phyloP scores from a whole-genome alignment of 1,140 invertebrate genomes.

The Zeugodacus cucurbitae region DNA sequence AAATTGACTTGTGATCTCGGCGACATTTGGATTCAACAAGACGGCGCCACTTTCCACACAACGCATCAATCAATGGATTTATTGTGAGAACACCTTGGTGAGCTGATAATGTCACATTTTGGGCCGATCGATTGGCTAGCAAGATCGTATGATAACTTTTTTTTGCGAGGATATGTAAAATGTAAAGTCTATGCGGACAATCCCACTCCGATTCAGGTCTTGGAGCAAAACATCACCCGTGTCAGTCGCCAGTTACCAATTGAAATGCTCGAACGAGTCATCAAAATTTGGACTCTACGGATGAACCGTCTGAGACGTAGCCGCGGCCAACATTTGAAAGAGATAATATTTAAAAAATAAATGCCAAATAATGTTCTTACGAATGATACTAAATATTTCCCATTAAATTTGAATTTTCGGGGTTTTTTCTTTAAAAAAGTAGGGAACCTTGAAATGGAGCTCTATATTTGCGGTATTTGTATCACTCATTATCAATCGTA shows the following conservation, averaged over 20 bases:
- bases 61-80: background rate
- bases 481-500: too few species aligned
- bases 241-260: too few species aligned
- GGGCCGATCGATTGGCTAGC: background rate
- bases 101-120: background rate
- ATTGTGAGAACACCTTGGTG: background rate
- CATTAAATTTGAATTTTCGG: slow-evolving; percentile 39
- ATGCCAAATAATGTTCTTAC: slow-evolving; percentile 42
- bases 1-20: too few species aligned
- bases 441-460: too few species aligned
- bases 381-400: slow-evolving; percentile 41
- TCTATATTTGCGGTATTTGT: too few species aligned
- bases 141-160: too few species aligned
- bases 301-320: slow-evolving; percentile 23
- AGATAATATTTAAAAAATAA: slow-evolving; percentile 41
- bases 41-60: background rate
- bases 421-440: slow-evolving; percentile 16
- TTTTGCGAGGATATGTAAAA: too few species aligned
- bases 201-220: too few species aligned
- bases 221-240: too few species aligned
- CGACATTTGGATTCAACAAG: background rate
- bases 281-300: too few species aligned
- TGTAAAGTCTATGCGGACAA: too few species aligned
- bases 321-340: slow-evolving; percentile 30
- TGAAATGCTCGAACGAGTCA: too few species aligned